A percentile compares a stretch with the other conserved stretches of the same genome.
These are phyloP conservation scores for Stramonita haemastoma DNA, from an alignment of 2,888 invertebrate species.

Conservation along the genomic window DNA sequence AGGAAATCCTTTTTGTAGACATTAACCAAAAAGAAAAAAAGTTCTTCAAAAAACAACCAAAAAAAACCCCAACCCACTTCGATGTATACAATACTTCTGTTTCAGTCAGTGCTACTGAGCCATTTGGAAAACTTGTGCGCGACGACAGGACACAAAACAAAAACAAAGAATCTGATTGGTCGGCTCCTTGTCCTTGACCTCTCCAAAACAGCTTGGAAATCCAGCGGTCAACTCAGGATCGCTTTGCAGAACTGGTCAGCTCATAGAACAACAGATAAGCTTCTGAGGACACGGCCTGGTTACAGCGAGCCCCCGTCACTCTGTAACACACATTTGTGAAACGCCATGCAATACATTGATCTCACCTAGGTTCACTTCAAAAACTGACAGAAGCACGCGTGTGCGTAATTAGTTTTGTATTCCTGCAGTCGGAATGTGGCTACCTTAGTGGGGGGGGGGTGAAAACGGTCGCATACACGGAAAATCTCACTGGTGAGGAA, in stretches of 20 bases:
- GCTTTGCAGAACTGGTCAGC: slow-evolving; percentile 49
- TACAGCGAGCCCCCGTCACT: slow-evolving; percentile 84
- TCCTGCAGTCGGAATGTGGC: too few species aligned
- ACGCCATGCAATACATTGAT: background rate
- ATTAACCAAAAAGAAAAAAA: background rate
- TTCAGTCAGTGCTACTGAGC: background rate
- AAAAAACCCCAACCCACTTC: background rate
- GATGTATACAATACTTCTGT: background rate
- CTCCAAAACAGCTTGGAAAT: background rate
- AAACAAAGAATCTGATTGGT: background rate
- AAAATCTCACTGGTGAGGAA: too few species aligned
- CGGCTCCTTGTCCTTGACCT: background rate
- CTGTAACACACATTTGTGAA: slow-evolving; percentile 78
- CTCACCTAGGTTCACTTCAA: too few species aligned
- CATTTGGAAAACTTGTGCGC: background rate
- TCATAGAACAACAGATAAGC: slow-evolving; percentile 97
- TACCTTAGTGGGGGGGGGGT: too few species aligned
- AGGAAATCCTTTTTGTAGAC: background rate
- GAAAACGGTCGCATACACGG: too few species aligned
- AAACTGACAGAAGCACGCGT: too few species aligned
- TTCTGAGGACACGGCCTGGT: slow-evolving; percentile 89
- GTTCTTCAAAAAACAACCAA: background rate
- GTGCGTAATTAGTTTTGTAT: too few species aligned
- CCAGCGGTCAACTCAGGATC: background rate
- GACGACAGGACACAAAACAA: background rate